Base-by-base conservation (phyloP, 1,140 invertebrate genomes). In the Microplitis demolitor region DNA sequence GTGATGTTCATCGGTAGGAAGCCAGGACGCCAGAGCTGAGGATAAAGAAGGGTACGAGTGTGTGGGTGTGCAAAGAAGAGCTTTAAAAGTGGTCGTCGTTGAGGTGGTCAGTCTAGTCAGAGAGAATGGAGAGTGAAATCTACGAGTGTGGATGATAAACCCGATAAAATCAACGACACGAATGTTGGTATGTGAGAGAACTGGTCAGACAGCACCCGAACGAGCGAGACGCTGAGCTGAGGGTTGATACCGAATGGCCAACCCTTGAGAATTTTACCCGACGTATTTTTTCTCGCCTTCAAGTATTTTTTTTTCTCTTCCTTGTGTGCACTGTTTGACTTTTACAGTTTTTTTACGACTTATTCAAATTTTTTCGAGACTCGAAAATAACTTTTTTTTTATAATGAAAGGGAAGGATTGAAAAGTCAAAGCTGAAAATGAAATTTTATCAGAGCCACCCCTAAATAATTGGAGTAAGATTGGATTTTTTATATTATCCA, bases 81-180 rank as follows among this genome's bases (percentile, higher is more conserved):
- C 34, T 66, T 71, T 54, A 71, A 70, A 66, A 73, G 62, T 73
- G 5, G 2, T 45, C 70, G 73, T 76, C 63, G 53, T 61, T 64
- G 62, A 70, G 75, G 66, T 75, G 69, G 69, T 71, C 69, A 71
- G 68, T 56, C 35, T 68, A 11, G 53, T 54, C 53, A 11, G 53
- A 33, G 77, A 37, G 14, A 3, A 56, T 39, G 31, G 5, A 54
- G 24, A 70, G 56, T 13, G 71, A 62, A 51, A 69, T 63, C 31
- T 70, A 68, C 60, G 68, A 71, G 70, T 31, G 35, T 64, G 63
- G 70, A 72, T 72, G 62, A 60, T 72, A 72, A 72, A 72, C 54
- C 60, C 69, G 60, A 64, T 62, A 33, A 33, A 62, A 62, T 33
- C 34, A 34, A 24, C 60, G 31, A 16, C 34, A 33, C 39, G 24